phyloP scores from a whole-genome alignment of 1,140 invertebrate genomes.

The Scaptomyza graminum region DNA sequence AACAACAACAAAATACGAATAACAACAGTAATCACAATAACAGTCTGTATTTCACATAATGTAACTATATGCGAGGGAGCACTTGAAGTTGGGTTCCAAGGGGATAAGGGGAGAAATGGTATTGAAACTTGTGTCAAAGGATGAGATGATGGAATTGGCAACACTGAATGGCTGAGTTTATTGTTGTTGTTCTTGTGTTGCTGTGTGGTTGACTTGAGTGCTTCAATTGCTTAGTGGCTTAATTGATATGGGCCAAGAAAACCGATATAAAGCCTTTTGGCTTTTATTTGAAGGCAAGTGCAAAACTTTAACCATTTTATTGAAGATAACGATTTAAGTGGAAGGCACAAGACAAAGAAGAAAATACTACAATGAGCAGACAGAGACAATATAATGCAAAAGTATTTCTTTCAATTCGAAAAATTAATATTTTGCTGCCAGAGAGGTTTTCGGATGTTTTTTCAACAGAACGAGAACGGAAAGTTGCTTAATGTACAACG shows the following conservation, averaged over 20 bases:
- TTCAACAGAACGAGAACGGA: no score
- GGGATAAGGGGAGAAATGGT: no score
- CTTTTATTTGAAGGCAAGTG: neutral
- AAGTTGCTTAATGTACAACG: no score
- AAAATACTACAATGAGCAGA: no score
- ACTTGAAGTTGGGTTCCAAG: conserved; percentile 39
- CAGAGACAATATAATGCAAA: neutral
- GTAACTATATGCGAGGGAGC: conserved; percentile 62
- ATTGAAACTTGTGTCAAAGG: neutral
- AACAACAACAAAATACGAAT: conserved; percentile 15
- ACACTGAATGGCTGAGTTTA: neutral
- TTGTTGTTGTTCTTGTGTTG: neutral
- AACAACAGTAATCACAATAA: conserved; percentile 4
- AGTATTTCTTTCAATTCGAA: no score
- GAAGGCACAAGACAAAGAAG: no score
- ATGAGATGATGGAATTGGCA: conserved; percentile 14
- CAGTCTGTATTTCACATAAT: conserved; percentile 53
- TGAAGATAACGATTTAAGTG: neutral
- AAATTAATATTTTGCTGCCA: no score
- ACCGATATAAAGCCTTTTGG: neutral
- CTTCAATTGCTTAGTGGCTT: conserved; percentile 23
- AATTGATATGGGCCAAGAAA: conserved; percentile 5
- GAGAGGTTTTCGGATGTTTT: no score
- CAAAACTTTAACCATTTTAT: neutral
- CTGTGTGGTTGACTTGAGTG: neutral